Evolutionary conservation across 2,888 invertebrate genomes (phyloP).

Genomic region (Drosophila peninsularis): DNA sequence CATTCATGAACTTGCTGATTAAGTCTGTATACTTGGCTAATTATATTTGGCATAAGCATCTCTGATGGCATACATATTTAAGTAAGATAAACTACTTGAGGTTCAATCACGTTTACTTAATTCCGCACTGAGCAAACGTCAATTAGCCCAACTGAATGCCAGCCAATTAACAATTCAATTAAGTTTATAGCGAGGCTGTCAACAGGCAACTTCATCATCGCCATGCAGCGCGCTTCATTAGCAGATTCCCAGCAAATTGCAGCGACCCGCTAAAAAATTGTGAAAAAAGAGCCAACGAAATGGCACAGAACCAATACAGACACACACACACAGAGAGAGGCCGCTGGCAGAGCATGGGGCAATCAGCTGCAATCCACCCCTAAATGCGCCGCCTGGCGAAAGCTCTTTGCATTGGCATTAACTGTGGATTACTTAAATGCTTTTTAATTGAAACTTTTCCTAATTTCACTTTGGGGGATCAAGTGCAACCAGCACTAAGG

Average conservation of each 20-base stretch:
- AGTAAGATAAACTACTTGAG: constrained; percentile 15
- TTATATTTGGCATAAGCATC: background rate
- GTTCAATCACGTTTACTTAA: constrained; percentile 17
- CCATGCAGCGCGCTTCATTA: constrained; percentile 64
- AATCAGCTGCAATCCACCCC: constrained; percentile 65
- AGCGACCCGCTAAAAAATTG: constrained; percentile 60
- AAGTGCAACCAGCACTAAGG: constrained; percentile 71
- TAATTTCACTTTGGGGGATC: constrained; percentile 81
- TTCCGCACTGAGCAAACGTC: constrained; percentile 36
- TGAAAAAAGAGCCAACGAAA: constrained; percentile 24
- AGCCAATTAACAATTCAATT: constrained; percentile 72
- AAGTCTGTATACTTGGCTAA: too few species aligned
- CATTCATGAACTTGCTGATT: too few species aligned
- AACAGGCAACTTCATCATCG: constrained; percentile 46
- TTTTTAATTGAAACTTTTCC: constrained; percentile 82
- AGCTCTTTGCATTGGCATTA: constrained; percentile 69
- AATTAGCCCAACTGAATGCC: constrained; percentile 62
- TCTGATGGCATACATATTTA: constrained; percentile 6
- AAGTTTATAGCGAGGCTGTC: constrained; percentile 68
- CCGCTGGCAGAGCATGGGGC: constrained; percentile 6
- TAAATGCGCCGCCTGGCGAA: constrained; percentile 33
- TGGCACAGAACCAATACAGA: constrained; percentile 25
- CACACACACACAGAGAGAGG: constrained; percentile 1
- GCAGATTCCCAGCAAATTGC: constrained; percentile 69
- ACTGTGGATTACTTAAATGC: constrained; percentile 82